Conservation (phyloP, 1,140 invertebrate species). For the Glossosoma conforme region DNA sequence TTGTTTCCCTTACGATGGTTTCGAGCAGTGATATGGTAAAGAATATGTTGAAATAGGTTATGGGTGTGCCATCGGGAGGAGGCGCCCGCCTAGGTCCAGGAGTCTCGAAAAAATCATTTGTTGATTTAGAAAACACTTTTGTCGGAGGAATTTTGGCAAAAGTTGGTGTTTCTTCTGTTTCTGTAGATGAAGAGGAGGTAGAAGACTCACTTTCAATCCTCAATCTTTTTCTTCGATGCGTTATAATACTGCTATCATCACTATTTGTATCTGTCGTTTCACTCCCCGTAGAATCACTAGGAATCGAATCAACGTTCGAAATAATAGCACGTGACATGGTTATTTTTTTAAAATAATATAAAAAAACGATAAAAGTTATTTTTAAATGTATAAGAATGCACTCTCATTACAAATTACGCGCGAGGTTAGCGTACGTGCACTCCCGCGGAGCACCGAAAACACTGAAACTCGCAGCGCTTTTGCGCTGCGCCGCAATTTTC, state of each 20-base stretch:
- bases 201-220: slow-evolving; percentile 15
- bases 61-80: slow-evolving; percentile 13
- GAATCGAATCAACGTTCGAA: no score
- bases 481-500: slow-evolving; percentile 11
- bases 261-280: slow-evolving; percentile 13
- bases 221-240: slow-evolving; percentile 12
- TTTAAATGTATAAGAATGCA: no score
- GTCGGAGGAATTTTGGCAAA: slow-evolving; percentile 14
- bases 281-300: slow-evolving; percentile 8
- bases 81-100: slow-evolving; percentile 24
- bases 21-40: slow-evolving; percentile 15
- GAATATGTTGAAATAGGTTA: slow-evolving; percentile 30
- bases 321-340: no score
- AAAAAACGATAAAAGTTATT: no score
- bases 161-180: slow-evolving; percentile 16
- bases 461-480: slow-evolving; percentile 7
- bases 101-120: slow-evolving; percentile 21
- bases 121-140: slow-evolving; percentile 17
- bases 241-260: slow-evolving; percentile 14
- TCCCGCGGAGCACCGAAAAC: slow-evolving; percentile 10
- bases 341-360: no score
- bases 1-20: slow-evolving; percentile 13
- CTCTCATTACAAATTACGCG: no score
- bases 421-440: no score
- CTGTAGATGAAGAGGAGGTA: slow-evolving; percentile 15